phyloP scores from a whole-genome alignment of 2,888 invertebrate genomes.

The Yponomeuta cagnagella region DNA sequence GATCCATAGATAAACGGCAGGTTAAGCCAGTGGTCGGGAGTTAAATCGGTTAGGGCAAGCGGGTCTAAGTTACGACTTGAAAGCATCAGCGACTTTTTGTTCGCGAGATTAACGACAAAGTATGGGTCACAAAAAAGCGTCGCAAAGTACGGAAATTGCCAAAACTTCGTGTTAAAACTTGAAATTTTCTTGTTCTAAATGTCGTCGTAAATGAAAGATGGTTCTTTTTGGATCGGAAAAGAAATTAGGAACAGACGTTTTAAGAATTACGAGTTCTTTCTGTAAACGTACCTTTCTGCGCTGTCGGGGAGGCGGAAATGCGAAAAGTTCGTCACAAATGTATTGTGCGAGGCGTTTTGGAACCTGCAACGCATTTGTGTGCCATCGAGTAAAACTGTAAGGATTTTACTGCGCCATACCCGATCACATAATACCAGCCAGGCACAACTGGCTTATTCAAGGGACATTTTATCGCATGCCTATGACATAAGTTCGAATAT shows the following conservation, averaged over 20 bases:
- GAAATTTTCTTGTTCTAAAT: conserved; percentile 72
- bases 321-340: conserved; percentile 19
- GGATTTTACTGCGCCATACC: conserved; percentile 17
- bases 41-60: conserved; percentile 1
- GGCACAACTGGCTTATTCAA: too few relatives aligned
- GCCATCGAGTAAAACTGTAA: conserved; percentile 26
- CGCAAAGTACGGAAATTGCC: conserved; percentile 70
- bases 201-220: conserved; percentile 74
- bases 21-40: not conserved
- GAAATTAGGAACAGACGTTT: conserved; percentile 73
- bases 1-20: not conserved
- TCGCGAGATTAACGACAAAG: conserved; percentile 71
- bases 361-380: conserved; percentile 14
- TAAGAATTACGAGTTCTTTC: conserved; percentile 67
- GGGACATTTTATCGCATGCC: too few relatives aligned
- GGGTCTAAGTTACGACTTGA: conserved; percentile 42
- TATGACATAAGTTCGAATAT: too few relatives aligned
- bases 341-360: conserved; percentile 9
- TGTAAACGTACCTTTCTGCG: conserved; percentile 28
- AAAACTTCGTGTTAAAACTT: conserved; percentile 70
- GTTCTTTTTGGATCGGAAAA: conserved; percentile 72
- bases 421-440: not conserved
- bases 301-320: conserved; percentile 27
- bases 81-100: conserved; percentile 63
- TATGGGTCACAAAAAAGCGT: conserved; percentile 68